These are phyloP conservation scores for Epistrophe grossulariae DNA, from an alignment of 2,888 invertebrate genomes.

Conservation along the genomic window DNA sequence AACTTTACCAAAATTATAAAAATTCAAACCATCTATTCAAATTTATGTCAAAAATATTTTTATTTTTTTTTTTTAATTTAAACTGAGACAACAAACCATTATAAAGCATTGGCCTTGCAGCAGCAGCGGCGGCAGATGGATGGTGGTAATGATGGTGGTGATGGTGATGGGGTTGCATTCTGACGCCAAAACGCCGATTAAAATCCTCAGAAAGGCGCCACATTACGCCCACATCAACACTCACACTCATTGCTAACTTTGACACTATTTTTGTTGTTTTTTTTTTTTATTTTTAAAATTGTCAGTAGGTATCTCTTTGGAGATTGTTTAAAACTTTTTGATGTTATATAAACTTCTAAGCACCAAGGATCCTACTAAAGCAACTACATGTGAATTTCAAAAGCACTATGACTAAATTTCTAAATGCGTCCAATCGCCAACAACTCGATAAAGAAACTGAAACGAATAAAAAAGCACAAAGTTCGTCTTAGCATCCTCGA, in stretches of 20 bases:
- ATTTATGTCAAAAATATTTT: not conserved
- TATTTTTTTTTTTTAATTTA: not conserved
- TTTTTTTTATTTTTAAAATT: not conserved
- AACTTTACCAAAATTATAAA: not conserved
- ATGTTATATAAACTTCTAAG: not conserved
- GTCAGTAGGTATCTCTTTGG: conserved; percentile 28
- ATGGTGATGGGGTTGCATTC: conserved; percentile 82
- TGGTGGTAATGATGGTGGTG: conserved; percentile 79
- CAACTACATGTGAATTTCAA: not conserved
- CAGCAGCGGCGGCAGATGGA: conserved; percentile 76
- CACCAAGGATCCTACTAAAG: not conserved
- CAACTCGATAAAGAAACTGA: conserved; percentile 64
- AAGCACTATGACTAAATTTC: conserved; percentile 16
- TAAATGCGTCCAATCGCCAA: conserved; percentile 64
- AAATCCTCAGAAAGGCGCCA: conserved; percentile 84
- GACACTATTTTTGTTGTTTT: conserved; percentile 36
- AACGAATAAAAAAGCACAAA: conserved; percentile 59
- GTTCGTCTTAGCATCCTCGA: conserved; percentile 62
- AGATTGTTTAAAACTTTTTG: conserved; percentile 54
- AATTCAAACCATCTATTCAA: conserved; percentile 3
- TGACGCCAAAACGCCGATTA: conserved; percentile 83
- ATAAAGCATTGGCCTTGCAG: conserved; percentile 81
- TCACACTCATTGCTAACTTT: conserved; percentile 82
- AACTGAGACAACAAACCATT: conserved; percentile 78
- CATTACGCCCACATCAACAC: conserved; percentile 84